Conservation (phyloP, 2,797 vertebrate species). For the Spondyliosoma cantharus region DNA sequence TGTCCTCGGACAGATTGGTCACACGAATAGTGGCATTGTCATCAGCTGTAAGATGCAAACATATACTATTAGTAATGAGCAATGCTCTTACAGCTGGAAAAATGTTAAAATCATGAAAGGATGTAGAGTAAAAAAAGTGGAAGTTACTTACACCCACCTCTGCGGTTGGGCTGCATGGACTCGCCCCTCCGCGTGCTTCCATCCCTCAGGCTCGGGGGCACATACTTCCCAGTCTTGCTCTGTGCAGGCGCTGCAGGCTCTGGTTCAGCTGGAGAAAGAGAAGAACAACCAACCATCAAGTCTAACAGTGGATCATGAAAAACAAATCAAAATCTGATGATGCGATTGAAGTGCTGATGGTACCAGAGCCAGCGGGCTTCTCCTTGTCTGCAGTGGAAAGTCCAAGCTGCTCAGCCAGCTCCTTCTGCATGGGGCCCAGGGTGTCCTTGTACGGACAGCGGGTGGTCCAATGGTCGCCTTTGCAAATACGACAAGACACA, state of each 20-base stretch:
- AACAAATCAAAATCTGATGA: background rate
- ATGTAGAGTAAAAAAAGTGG: fast-evolving
- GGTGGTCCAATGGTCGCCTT: constrained; percentile 98
- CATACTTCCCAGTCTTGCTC: constrained; percentile 96
- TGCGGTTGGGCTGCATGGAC: constrained; percentile 97
- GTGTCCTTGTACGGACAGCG: constrained; percentile 99
- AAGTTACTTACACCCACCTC: constrained; percentile 80
- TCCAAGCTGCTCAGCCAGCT: constrained; percentile 95
- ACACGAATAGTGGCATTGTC: constrained; percentile 98
- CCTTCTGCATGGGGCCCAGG: constrained; percentile 98
- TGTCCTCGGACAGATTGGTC: constrained; percentile 98
- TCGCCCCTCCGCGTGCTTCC: constrained; percentile 92
- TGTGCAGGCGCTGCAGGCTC: constrained; percentile 90
- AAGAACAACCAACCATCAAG: background rate
- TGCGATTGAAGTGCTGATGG: constrained; percentile 14
- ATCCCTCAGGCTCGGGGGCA: constrained; percentile 93
- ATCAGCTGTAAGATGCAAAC: constrained; percentile 83
- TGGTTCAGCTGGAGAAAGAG: constrained; percentile 81
- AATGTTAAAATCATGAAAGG: background rate
- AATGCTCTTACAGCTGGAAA: background rate
- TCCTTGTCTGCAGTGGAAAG: constrained; percentile 93
- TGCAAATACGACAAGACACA: constrained; percentile 97
- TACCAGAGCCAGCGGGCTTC: constrained; percentile 87
- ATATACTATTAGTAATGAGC: background rate
- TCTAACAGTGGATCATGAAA: background rate